A percentile compares a stretch with the other conserved stretches of the same genome.
These are phyloP conservation scores for Etheostoma perlongum DNA, from an alignment of 2,797 vertebrate genomes.

Conservation along the genomic window DNA sequence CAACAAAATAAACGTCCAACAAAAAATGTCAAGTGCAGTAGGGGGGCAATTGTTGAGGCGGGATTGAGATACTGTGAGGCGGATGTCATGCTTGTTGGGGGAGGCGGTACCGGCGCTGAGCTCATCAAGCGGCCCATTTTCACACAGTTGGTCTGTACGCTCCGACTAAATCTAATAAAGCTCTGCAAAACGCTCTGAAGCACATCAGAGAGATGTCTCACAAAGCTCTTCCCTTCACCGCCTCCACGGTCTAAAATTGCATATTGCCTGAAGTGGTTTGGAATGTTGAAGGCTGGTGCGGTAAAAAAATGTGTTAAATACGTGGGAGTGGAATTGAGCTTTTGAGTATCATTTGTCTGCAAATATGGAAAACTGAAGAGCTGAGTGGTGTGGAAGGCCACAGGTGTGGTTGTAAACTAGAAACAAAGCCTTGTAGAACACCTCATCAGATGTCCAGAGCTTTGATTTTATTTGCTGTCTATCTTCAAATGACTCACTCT, in stretches of 20 bases:
- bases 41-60: constrained; percentile 10
- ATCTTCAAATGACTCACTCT: constrained; percentile 37
- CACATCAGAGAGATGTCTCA: constrained; percentile 63
- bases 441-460: constrained; percentile 2
- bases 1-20: constrained; percentile 11
- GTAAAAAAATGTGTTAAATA: constrained; percentile 71
- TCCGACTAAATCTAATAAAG: constrained; percentile 51
- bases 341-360: constrained; percentile 55
- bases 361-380: constrained; percentile 52
- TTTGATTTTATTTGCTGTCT: constrained; percentile 1
- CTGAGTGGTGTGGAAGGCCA: constrained; percentile 19
- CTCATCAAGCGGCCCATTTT: constrained; percentile 67
- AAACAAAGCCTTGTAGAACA: constrained; percentile 14
- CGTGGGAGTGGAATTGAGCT: constrained; percentile 64
- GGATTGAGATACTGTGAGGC: not conserved
- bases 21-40: constrained; percentile 9
- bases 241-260: constrained; percentile 61
- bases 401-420: constrained; percentile 25
- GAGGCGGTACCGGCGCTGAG: constrained; percentile 9
- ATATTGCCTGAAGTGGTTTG: constrained; percentile 64
- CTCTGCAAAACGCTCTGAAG: constrained; percentile 38
- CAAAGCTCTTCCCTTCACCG: constrained; percentile 48
- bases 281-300: constrained; percentile 51
- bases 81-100: constrained; percentile 18
- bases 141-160: constrained; percentile 32